Conservation (phyloP, 2,113 vertebrate genomes). For the Rhea pennata region DNA sequence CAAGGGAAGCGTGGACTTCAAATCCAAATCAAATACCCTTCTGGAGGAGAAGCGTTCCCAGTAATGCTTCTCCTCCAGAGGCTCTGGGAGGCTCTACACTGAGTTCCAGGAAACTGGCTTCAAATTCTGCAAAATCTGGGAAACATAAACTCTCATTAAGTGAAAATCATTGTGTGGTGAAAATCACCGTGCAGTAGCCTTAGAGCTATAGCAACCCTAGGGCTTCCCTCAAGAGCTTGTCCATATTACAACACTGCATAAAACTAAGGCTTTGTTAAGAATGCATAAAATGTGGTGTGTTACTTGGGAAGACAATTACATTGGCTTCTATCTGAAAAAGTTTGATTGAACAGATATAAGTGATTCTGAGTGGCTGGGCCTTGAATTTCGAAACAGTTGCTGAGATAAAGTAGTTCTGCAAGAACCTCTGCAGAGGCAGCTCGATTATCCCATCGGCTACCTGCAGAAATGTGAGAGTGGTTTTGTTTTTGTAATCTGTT, state of each 20-base stretch:
- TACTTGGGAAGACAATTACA: not conserved
- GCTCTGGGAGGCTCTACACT: not conserved
- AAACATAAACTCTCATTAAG: not conserved
- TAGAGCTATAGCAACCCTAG: not conserved
- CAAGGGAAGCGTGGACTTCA: not conserved
- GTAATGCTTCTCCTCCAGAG: too few relatives aligned
- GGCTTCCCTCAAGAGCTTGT: not conserved
- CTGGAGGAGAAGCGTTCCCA: not conserved
- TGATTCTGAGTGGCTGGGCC: not conserved
- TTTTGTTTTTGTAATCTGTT: not conserved
- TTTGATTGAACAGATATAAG: not conserved
- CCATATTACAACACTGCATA: not conserved
- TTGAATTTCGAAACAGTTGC: not conserved
- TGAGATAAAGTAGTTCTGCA: not conserved
- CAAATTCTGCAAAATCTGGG: not conserved
- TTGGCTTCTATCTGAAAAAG: not conserved
- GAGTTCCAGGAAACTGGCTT: not conserved
- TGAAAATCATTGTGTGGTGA: not conserved
- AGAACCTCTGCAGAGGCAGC: not conserved
- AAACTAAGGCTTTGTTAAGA: not conserved
- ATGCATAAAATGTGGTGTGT: not conserved
- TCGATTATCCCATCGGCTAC: fast-evolving
- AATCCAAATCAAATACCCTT: not conserved
- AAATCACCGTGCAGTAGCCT: not conserved
- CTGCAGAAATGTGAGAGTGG: not conserved